Conservation (phyloP, 2,797 vertebrate species). For the Chaunax sp. region DNA sequence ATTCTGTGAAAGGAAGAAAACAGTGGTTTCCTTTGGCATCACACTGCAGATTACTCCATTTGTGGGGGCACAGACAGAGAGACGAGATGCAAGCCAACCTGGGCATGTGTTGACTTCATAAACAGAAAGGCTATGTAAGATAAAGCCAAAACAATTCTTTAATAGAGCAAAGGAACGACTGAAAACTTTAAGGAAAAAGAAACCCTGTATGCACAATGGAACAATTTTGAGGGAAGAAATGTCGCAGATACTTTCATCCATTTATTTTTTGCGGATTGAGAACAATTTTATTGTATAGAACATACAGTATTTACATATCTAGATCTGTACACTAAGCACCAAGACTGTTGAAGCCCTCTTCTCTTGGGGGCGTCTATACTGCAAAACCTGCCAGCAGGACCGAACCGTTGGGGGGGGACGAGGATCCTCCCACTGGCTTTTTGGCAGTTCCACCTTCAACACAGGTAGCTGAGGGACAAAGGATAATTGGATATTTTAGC, state of each 20-base stretch:
- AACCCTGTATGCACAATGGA: slow-evolving; percentile 95
- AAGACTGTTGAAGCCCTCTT: slow-evolving; percentile 93
- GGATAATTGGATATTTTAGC: slow-evolving; percentile 98
- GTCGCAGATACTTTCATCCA: slow-evolving; percentile 92
- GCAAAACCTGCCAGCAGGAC: slow-evolving; percentile 80
- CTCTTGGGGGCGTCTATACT: slow-evolving; percentile 81
- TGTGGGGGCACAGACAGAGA: slow-evolving; percentile 60
- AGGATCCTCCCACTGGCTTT: slow-evolving; percentile 79
- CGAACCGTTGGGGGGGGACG: slow-evolving; percentile 47
- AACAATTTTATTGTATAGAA: slow-evolving; percentile 98
- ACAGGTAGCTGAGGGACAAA: slow-evolving; percentile 90
- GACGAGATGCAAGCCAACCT: slow-evolving; percentile 83
- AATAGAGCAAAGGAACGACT: slow-evolving; percentile 47
- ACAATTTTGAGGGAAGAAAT: slow-evolving; percentile 88
- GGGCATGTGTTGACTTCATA: slow-evolving; percentile 90
- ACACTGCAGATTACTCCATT: slow-evolving; percentile 73
- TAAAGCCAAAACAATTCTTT: slow-evolving; percentile 69
- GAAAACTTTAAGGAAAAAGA: slow-evolving; percentile 57
- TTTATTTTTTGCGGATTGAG: slow-evolving; percentile 88
- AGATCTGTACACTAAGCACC: slow-evolving; percentile 98
- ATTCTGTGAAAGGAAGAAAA: slow-evolving; percentile 83
- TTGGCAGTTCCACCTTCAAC: slow-evolving; percentile 94
- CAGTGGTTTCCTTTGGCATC: slow-evolving; percentile 88
- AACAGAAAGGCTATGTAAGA: slow-evolving; percentile 81
- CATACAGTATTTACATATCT: slow-evolving; percentile 98